These are phyloP conservation scores for Ectobius pallidus DNA, from an alignment of 2,888 invertebrate genomes.

Conservation along the genomic window DNA sequence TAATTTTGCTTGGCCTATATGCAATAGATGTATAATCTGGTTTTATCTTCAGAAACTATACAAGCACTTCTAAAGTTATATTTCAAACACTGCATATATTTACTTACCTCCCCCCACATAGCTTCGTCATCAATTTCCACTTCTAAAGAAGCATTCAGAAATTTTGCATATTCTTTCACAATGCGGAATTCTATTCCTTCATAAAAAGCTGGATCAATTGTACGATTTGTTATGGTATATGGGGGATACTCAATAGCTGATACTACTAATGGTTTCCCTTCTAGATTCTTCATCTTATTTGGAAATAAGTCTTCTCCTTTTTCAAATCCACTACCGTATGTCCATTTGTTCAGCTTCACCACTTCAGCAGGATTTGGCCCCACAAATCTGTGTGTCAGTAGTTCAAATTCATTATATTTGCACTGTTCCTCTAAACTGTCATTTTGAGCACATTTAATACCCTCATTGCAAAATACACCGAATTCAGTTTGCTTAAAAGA, in stretches of 20 bases:
- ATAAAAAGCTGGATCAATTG: not conserved
- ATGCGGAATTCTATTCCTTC: slow-evolving; percentile 9
- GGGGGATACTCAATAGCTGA: not conserved
- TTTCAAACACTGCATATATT: no score
- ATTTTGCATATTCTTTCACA: not conserved
- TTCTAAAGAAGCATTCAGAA: not conserved
- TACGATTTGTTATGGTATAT: not conserved
- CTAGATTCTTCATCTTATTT: slow-evolving; percentile 1
- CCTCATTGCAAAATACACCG: no score
- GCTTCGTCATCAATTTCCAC: not conserved
- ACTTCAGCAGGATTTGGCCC: not conserved
- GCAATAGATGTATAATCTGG: no score
- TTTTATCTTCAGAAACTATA: no score
- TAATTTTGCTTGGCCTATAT: no score
- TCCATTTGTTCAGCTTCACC: not conserved
- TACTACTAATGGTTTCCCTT: not conserved
- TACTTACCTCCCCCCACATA: slow-evolving; percentile 17
- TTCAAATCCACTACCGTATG: not conserved
- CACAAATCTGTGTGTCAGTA: not conserved
- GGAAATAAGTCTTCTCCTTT: not conserved
- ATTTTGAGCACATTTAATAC: no score
- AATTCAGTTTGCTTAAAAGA: no score
- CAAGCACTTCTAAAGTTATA: no score
- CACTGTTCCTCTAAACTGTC: no score
- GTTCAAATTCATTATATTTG: no score